Conservation (phyloP, 1,140 invertebrate genomes). For the Drosophila parvula region DNA sequence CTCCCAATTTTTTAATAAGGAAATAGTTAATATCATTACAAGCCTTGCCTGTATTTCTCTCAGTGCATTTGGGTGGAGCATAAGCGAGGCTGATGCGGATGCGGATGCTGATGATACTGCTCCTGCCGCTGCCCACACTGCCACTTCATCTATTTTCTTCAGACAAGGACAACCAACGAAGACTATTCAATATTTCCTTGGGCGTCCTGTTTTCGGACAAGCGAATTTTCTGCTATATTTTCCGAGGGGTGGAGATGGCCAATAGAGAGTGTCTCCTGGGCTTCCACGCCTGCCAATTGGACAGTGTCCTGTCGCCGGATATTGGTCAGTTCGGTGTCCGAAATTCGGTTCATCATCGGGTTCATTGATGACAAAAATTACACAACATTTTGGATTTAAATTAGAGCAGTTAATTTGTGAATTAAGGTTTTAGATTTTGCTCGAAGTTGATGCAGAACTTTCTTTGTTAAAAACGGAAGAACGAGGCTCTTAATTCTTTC, state of each 20-base stretch:
- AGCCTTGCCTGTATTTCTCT: too few species aligned
- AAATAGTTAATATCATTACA: too few species aligned
- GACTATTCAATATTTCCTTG: constrained; percentile 62
- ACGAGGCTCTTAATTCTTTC: too few species aligned
- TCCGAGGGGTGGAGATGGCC: constrained; percentile 28
- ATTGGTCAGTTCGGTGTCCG: constrained; percentile 54
- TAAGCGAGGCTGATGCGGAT: constrained; percentile 42
- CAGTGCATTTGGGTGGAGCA: constrained; percentile 43
- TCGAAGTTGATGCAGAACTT: too few species aligned
- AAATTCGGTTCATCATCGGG: constrained; percentile 20
- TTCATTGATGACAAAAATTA: constrained; percentile 13
- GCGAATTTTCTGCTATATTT: neutral
- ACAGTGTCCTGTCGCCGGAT: constrained; percentile 51
- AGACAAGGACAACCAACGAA: constrained; percentile 23
- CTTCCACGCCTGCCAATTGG: constrained; percentile 58
- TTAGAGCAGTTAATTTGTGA: constrained; percentile 12
- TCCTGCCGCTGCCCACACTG: neutral
- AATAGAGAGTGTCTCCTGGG: constrained; percentile 55
- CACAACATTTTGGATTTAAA: constrained; percentile 22
- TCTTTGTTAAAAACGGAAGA: too few species aligned
- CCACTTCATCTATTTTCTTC: constrained; percentile 15
- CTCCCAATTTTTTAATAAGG: too few species aligned
- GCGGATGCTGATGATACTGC: constrained; percentile 52
- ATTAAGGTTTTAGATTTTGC: neutral
- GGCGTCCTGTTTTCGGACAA: constrained; percentile 26